These are phyloP conservation scores for Pygoscelis adeliae DNA, from an alignment of 2,113 vertebrate species.

Conservation along the genomic window DNA sequence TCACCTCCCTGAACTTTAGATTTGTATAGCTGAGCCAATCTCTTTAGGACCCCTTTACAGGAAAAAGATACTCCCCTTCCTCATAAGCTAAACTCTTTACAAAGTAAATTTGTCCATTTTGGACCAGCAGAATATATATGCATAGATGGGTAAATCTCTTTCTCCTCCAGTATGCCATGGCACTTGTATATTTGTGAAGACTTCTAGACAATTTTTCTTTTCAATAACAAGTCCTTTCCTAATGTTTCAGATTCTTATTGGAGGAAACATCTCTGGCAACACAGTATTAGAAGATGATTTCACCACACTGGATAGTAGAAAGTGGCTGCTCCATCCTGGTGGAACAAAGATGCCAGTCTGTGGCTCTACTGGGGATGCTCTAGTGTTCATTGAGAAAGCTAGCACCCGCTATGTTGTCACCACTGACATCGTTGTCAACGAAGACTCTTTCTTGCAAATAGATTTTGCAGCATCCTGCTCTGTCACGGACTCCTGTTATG, in stretches of 20 bases:
- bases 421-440: conserved; percentile 92
- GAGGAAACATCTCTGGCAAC: conserved; percentile 95
- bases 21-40: not conserved
- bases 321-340: conserved; percentile 96
- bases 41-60: not conserved
- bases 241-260: conserved; percentile 88
- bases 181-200: not conserved
- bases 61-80: not conserved
- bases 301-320: conserved; percentile 86
- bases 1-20: not conserved
- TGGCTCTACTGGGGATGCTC: conserved; percentile 90
- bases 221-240: not conserved
- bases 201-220: not conserved
- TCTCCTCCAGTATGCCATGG: not conserved
- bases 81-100: not conserved
- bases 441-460: conserved; percentile 94
- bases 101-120: not conserved
- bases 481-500: conserved; percentile 95
- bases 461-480: conserved; percentile 98
- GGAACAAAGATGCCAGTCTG: conserved; percentile 97
- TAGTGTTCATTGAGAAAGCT: conserved; percentile 98
- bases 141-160: not conserved
- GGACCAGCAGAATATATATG: not conserved
- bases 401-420: conserved; percentile 95
- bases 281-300: conserved; percentile 96